These are phyloP conservation scores for Hyposoter dolosus DNA, from an alignment of 2,888 invertebrate species.

Conservation along the genomic window DNA sequence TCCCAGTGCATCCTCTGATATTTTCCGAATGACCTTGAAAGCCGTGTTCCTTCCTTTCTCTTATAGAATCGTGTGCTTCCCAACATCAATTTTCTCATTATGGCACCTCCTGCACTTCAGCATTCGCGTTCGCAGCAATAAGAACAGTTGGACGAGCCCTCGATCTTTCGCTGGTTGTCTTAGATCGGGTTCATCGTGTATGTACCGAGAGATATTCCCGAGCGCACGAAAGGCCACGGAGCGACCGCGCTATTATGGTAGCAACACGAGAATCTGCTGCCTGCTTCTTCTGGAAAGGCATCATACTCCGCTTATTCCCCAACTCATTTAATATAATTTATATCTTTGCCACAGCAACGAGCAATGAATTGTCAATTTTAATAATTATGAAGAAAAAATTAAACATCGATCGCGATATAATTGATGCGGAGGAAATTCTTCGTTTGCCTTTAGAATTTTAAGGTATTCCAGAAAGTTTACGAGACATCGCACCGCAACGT, in stretches of 20 bases:
- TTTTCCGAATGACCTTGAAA: constrained; percentile 72
- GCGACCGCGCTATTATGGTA: constrained; percentile 58
- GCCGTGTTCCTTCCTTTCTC: constrained; percentile 43
- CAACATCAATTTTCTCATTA: constrained; percentile 76
- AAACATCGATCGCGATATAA: not conserved
- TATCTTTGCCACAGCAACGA: not conserved
- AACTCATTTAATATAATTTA: not conserved
- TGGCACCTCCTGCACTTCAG: constrained; percentile 74
- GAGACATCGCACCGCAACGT: not conserved
- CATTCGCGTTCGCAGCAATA: constrained; percentile 66
- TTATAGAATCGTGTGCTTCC: constrained; percentile 28
- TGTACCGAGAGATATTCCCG: constrained; percentile 38
- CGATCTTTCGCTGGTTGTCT: constrained; percentile 29
- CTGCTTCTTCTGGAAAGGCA: not conserved
- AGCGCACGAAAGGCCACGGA: constrained; percentile 36
- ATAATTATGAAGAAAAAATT: not conserved
- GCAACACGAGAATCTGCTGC: constrained; percentile 38
- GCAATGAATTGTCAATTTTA: not conserved
- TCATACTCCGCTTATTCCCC: not conserved
- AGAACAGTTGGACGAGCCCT: constrained; percentile 36
- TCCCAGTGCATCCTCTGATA: constrained; percentile 60
- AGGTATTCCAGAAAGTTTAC: not conserved
- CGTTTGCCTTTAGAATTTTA: not conserved
- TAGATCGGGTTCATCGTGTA: constrained; percentile 42
- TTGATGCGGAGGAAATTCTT: not conserved